A percentile compares a stretch with the other conserved stretches of the same genome.
Evolutionary conservation across 1,140 invertebrate species (phyloP).

Genomic region (Macrobrachium rosenbergii): DNA sequence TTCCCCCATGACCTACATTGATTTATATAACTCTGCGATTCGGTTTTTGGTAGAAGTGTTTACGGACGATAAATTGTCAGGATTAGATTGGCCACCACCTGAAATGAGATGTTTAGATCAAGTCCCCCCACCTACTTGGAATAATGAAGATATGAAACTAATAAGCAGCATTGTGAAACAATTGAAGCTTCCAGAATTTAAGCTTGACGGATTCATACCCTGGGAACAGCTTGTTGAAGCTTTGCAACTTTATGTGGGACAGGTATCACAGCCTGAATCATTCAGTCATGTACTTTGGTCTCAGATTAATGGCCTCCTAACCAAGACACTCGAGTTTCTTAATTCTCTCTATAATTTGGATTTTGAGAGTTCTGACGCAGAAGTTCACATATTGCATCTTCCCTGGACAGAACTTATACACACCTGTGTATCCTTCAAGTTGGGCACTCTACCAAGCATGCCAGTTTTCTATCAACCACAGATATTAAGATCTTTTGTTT

Average conservation of each 20-base stretch:
- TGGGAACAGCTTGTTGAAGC: neutral
- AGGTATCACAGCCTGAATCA: neutral
- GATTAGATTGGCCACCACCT: slow-evolving; percentile 45
- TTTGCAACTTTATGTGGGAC: slow-evolving; percentile 20
- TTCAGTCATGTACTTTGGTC: slow-evolving; percentile 28
- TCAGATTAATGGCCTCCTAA: slow-evolving; percentile 31
- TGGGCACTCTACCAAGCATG: slow-evolving; percentile 8
- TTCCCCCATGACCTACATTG: slow-evolving; percentile 17
- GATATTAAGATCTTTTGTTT: slow-evolving; percentile 11
- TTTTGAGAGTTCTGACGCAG: neutral
- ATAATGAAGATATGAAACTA: slow-evolving; percentile 7
- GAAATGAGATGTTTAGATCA: slow-evolving; percentile 35
- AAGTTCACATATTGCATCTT: slow-evolving; percentile 33
- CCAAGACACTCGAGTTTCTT: neutral
- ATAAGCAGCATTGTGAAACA: neutral
- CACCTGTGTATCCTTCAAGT: slow-evolving; percentile 34
- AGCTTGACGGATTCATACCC: slow-evolving; percentile 2
- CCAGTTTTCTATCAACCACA: slow-evolving; percentile 36
- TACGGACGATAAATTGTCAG: slow-evolving; percentile 6
- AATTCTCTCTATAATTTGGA: neutral
- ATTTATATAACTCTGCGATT: slow-evolving; percentile 46
- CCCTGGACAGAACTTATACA: slow-evolving; percentile 47
- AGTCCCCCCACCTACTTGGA: slow-evolving; percentile 42
- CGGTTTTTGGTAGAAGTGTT: slow-evolving; percentile 5
- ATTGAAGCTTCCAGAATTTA: slow-evolving; percentile 21